Evolutionary conservation across 2,797 vertebrate species (phyloP), one percentile per base, ranked within the genome.

Genomic region (Lagocephalus sceleratus): DNA sequence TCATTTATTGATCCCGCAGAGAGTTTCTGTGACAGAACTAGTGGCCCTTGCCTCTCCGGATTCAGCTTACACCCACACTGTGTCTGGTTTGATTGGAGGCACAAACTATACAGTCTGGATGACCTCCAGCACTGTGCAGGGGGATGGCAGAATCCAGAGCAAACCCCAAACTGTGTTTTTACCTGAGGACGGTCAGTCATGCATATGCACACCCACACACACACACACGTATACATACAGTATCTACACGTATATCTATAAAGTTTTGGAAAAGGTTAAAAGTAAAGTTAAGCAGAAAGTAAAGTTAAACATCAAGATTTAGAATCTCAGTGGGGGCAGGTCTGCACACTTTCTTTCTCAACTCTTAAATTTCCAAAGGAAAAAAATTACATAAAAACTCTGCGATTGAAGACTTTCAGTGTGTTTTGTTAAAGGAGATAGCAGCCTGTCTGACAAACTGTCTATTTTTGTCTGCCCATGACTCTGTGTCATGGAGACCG

Each of bases 41-140:
- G 52, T 66, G 58, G 15, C 17, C 3, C 83, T 19, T 11, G 45
- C 61, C 53, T 72, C 53, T 47, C 44, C 84, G 56, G 84, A 69
- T 53, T 63, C 62, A 42, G 63, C 79, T 17, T 58, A 88, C 43
- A 91, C 87, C 57, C 87, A 88, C 63, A 79, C 90, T 71, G 81
- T 98, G 84, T 84, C 86, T 60, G 77, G 81, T 55, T 84, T 99
- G 79, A 89, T 86, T 51, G 92, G 93, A 68, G 97, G 93, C 75
- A 93, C 84, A 58, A 88, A 89, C 79, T 98, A 98, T 82, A 90
- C 75, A 67, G 55, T 98, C 19, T 98, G 96, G 96, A 81, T 99
- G 85, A 94, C 92, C 72, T 94, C 94, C 83, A 96, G 92, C 75
- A 97, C 94, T 41, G 60, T 89, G 57, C 82, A 92, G 79, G 96